Base-by-base conservation (phyloP, 2,113 vertebrate genomes). In the Neolamprologus cancellatus region DNA sequence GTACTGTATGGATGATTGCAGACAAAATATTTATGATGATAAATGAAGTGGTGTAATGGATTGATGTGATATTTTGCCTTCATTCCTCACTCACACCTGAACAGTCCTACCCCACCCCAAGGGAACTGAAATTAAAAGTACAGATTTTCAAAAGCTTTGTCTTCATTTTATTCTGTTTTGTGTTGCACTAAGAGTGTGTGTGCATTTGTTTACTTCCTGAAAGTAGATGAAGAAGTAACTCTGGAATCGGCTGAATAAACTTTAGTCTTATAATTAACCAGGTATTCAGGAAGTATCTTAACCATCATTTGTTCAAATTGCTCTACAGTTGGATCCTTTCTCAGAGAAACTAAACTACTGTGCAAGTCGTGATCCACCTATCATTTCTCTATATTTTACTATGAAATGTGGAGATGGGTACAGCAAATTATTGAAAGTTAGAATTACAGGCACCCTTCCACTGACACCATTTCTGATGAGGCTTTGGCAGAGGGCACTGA, bases 1-100 rank as follows among this genome's bases (percentile, higher is more conserved):
- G 89, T 95, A 86, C 85, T 94, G 88, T 92, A 90, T 90, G 91
- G 87, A 93, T 93, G 93, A 93, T 81, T 93, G 93, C 93, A 94
- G 84, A 92, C 91, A 84, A 78, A 86, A 84, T 93, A 91, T 96
- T 94, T 93, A 91, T 93, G 93, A 91, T 89, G 92, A 91, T 85
- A 86, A 91, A 89, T 86, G 71, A 84, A 88, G 78, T 69, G 14
- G 71, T 94, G 90, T 91, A 84, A 89, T 93, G 89, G 87, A 87
- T 84, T 69, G 84, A 92, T 94, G 94, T 94, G 88, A 94, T 91
- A 57, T 84, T 94, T 90, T 93, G 92, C 89, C 89, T 94, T 95
- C 90, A 88, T 93, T 94, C 90, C 90, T 94, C 84, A 90, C 86
- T 91, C 84, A 92, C 86, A 94, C 84, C 91, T 84, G 87, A 92